These are phyloP conservation scores for Drosophila austrosaltans DNA, from an alignment of 2,888 invertebrate genomes.

Conservation along the genomic window DNA sequence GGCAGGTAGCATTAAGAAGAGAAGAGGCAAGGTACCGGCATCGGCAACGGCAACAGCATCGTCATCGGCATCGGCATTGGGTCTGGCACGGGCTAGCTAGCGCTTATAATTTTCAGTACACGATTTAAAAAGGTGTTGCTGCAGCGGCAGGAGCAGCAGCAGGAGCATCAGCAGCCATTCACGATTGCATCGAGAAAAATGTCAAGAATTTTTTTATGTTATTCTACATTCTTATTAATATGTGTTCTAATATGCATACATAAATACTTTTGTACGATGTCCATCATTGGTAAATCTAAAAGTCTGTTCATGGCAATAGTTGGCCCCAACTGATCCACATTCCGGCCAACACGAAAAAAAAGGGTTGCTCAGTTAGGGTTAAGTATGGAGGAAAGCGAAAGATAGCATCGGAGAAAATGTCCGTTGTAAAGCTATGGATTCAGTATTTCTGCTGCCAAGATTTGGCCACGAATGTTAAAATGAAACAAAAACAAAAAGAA, in stretches of 20 bases:
- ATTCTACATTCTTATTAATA: constrained; percentile 17
- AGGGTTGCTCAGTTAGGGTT: not conserved
- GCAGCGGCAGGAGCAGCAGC: constrained; percentile 45
- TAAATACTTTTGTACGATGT: too few relatives aligned
- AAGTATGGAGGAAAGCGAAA: constrained; percentile 13
- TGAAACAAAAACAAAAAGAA: constrained; percentile 46
- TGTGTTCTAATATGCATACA: not conserved
- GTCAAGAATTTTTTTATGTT: constrained; percentile 47
- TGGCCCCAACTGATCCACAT: not conserved
- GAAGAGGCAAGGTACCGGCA: constrained; percentile 65
- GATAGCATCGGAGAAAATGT: constrained; percentile 48
- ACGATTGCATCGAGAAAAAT: constrained; percentile 59
- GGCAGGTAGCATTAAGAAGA: constrained; percentile 68
- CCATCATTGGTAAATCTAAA: too few relatives aligned
- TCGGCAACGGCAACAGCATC: constrained; percentile 57
- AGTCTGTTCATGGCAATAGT: not conserved
- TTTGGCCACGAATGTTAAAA: constrained; percentile 59
- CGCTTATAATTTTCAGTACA: constrained; percentile 64
- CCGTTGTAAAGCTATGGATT: constrained; percentile 37
- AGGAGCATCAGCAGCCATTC: constrained; percentile 32
- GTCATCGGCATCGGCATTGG: constrained; percentile 67
- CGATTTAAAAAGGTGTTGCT: constrained; percentile 44
- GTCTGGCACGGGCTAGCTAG: constrained; percentile 79
- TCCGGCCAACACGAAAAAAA: not conserved
- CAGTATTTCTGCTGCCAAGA: constrained; percentile 60